Evolutionary conservation across 2,113 vertebrate genomes (phyloP).

Genomic region (Lethenteron reissneri): DNA sequence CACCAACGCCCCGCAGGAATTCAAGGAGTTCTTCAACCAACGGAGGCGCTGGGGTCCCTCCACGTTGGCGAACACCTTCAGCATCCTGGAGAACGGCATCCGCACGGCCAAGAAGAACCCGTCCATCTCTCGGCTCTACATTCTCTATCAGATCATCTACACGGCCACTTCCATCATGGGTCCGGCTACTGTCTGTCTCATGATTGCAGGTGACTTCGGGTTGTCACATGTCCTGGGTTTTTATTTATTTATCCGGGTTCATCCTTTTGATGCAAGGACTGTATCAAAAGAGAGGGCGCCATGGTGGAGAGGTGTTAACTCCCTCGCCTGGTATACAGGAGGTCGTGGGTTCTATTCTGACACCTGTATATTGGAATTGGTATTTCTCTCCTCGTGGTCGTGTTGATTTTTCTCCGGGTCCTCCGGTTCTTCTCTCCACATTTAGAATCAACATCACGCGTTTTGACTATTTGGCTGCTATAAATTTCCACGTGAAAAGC

Average conservation of each 20-base stretch:
- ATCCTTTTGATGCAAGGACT: not conserved
- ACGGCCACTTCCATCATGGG: slow-evolving; percentile 40
- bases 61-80: slow-evolving; percentile 37
- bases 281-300: too few species aligned
- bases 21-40: slow-evolving; percentile 47
- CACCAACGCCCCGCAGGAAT: slow-evolving; percentile 42
- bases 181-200: slow-evolving; percentile 37
- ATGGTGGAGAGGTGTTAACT: too few species aligned
- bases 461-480: too few species aligned
- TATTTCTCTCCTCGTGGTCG: too few species aligned
- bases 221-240: not conserved
- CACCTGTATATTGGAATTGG: too few species aligned
- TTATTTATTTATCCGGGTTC: not conserved
- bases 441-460: too few species aligned
- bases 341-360: too few species aligned
- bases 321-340: too few species aligned
- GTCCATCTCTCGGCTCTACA: slow-evolving; percentile 35
- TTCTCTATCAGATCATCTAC: slow-evolving; percentile 37
- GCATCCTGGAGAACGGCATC: slow-evolving; percentile 28
- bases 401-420: too few species aligned
- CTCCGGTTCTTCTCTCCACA: too few species aligned
- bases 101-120: slow-evolving; percentile 31
- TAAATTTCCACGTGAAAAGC: too few species aligned
- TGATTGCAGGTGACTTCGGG: slow-evolving; percentile 29
- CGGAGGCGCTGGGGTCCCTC: slow-evolving; percentile 42